These are phyloP conservation scores for Microcebus griseorufus DNA, from an alignment of 2,113 vertebrate genomes.

Conservation along the genomic window DNA sequence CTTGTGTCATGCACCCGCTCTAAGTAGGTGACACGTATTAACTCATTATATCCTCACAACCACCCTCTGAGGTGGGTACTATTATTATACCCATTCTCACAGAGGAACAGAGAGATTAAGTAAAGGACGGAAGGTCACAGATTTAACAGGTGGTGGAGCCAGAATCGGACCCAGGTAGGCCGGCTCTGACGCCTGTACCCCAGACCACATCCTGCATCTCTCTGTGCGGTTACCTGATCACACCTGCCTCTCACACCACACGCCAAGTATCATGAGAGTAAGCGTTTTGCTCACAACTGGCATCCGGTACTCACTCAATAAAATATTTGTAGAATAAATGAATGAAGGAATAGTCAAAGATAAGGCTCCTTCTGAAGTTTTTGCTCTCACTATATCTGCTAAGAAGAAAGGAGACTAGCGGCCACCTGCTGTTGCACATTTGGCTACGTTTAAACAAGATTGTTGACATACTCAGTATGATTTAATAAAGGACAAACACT, in stretches of 20 bases:
- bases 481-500: not conserved
- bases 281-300: not conserved
- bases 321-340: not conserved
- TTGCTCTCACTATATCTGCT: not conserved
- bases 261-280: not conserved
- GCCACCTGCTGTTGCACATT: not conserved
- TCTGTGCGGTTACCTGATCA: not conserved
- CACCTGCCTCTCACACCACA: not conserved
- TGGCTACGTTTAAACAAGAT: not conserved
- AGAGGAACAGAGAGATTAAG: not conserved
- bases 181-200: not conserved
- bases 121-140: not conserved
- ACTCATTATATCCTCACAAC: not conserved
- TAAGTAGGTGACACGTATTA: not conserved
- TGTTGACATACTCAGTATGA: rapidly evolving
- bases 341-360: not conserved
- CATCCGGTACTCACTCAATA: not conserved
- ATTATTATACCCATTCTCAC: not conserved
- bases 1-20: not conserved
- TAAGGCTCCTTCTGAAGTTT: not conserved
- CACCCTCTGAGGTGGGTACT: not conserved
- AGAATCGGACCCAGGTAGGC: not conserved
- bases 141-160: not conserved
- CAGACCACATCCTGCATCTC: not conserved
- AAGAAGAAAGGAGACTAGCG: not conserved